A percentile compares a stretch with the other conserved stretches of the same genome.
Evolutionary conservation across 2,888 invertebrate species (phyloP).

Genomic region (Plagiodera versicolora): DNA sequence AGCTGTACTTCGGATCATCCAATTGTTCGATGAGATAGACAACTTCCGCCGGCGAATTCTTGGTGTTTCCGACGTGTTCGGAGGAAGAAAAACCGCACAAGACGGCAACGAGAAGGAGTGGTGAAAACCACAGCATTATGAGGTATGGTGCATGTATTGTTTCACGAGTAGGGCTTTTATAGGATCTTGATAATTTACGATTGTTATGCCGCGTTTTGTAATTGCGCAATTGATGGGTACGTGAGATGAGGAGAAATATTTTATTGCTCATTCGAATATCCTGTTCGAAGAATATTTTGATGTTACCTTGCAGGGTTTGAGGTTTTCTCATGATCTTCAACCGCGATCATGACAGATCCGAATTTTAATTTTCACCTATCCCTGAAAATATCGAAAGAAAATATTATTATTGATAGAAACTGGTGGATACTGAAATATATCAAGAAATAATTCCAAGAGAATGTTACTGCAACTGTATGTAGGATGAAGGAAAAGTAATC

Average conservation of each 20-base stretch:
- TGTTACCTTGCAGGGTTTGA: no score
- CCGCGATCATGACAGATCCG: no score
- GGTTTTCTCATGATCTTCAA: no score
- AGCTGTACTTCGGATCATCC: slow-evolving; percentile 28
- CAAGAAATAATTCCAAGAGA: no score
- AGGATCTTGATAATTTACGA: slow-evolving; percentile 8
- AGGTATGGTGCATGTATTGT: slow-evolving; percentile 11
- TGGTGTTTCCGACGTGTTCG: slow-evolving; percentile 3
- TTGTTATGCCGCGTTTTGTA: background rate
- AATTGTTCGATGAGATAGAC: slow-evolving; percentile 42
- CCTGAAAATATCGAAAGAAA: no score
- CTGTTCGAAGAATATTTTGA: background rate
- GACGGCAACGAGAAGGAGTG: slow-evolving; percentile 12
- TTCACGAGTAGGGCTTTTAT: slow-evolving; percentile 24
- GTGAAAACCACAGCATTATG: slow-evolving; percentile 34
- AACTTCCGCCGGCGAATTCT: slow-evolving; percentile 33
- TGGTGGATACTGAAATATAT: no score
- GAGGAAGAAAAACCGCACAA: background rate
- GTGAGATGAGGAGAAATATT: slow-evolving; percentile 5
- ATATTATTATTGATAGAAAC: no score
- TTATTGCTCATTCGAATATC: background rate
- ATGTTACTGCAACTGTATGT: no score
- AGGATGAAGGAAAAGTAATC: no score
- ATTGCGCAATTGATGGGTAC: background rate
- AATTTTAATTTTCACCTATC: no score